Evolutionary conservation across 1,140 invertebrate species (phyloP).

Genomic region (Bombyx mori): ASM3026992v2 NC_085107.1:6126501-6127000

Average conservation of each 20-base stretch:
- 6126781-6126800: constrained; percentile 22
- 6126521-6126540: constrained; percentile 9
- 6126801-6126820: constrained; percentile 30
- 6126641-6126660: constrained; percentile 15
- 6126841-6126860: constrained; percentile 13
- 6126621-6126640: constrained; percentile 10
- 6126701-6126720: constrained; percentile 21
- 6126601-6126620: constrained; percentile 31
- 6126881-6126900: constrained; percentile 19
- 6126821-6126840: constrained; percentile 35
- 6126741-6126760: constrained; percentile 13
- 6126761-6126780: constrained; percentile 18
- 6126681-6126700: constrained; percentile 17
- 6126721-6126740: constrained; percentile 17
- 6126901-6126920: constrained; percentile 31
- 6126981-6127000: constrained; percentile 23
- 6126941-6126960: constrained; percentile 16
- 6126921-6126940: constrained; percentile 36
- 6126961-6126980: constrained; percentile 18
- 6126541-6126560: constrained; percentile 14
- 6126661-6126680: constrained; percentile 16
- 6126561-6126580: constrained; percentile 31
- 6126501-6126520: constrained; percentile 37
- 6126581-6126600: constrained; percentile 39
- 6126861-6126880: constrained; percentile 22